These are phyloP conservation scores for Xestia c-nigrum DNA, from an alignment of 2,888 invertebrate species.

Conservation along the genomic window DNA sequence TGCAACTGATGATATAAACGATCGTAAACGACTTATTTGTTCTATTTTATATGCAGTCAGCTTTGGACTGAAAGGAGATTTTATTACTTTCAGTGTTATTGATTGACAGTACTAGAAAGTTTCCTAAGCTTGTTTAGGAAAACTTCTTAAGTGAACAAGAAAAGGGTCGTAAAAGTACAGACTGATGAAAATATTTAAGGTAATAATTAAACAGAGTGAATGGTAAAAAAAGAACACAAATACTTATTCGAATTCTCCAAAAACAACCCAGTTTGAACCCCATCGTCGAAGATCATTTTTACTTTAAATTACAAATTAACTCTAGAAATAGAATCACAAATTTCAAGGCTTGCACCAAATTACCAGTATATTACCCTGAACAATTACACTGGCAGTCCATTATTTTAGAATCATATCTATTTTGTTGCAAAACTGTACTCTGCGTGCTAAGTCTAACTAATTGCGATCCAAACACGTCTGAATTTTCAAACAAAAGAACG, in stretches of 20 bases:
- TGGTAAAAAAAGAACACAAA: too few relatives aligned
- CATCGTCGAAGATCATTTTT: too few relatives aligned
- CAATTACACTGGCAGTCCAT: not conserved
- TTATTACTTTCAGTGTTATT: not conserved
- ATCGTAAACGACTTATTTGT: constrained; percentile 54
- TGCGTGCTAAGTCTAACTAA: constrained; percentile 22
- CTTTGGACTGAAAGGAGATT: not conserved
- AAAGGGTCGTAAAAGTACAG: too few relatives aligned
- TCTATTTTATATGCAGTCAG: not conserved
- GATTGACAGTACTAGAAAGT: too few relatives aligned
- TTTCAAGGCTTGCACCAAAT: not conserved
- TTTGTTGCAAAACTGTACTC: not conserved
- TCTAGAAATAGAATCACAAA: not conserved
- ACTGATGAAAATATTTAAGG: too few relatives aligned
- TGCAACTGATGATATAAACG: constrained; percentile 57
- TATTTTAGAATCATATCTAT: not conserved
- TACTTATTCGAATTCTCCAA: too few relatives aligned
- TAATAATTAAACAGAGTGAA: too few relatives aligned
- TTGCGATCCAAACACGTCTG: constrained; percentile 20
- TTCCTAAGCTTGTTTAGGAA: too few relatives aligned
- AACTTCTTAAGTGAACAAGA: too few relatives aligned
- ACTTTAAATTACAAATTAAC: not conserved
- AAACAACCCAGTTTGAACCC: too few relatives aligned
- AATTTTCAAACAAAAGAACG: constrained; percentile 34
- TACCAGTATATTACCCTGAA: too few relatives aligned